Conservation (phyloP, 2,888 invertebrate species). For the Pyrgus malvae region DNA sequence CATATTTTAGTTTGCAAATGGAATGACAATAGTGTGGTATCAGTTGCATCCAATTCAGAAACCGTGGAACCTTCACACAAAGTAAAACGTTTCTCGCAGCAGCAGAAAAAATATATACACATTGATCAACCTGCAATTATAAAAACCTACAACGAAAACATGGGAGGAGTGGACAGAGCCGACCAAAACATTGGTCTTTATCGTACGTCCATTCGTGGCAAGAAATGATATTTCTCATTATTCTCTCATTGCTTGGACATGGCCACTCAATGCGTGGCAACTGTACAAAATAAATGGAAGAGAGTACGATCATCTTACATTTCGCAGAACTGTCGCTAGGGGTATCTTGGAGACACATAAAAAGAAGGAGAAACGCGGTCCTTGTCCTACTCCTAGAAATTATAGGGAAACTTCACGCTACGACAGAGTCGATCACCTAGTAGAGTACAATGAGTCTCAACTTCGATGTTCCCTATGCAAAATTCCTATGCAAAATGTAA, state of each 20-base stretch:
- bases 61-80: neutral
- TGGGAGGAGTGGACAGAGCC: neutral
- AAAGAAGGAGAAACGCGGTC: neutral
- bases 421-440: neutral
- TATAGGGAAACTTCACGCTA: neutral
- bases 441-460: neutral
- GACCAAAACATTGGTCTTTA: neutral
- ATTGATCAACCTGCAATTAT: neutral
- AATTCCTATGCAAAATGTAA: neutral
- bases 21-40: neutral
- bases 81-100: neutral
- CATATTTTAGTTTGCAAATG: too few relatives aligned
- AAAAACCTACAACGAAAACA: neutral
- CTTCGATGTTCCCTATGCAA: neutral
- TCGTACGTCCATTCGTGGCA: neutral
- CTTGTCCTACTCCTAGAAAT: neutral
- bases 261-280: neutral
- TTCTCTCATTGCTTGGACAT: neutral
- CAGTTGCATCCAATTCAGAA: neutral
- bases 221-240: neutral
- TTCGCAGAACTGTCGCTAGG: neutral
- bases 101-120: neutral
- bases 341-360: neutral
- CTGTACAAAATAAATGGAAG: neutral
- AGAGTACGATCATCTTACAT: neutral